A percentile compares a stretch with the other conserved stretches of the same genome.
Evolutionary conservation across 2,888 invertebrate genomes (phyloP).

Genomic region (Eupithecia tripunctaria): DNA sequence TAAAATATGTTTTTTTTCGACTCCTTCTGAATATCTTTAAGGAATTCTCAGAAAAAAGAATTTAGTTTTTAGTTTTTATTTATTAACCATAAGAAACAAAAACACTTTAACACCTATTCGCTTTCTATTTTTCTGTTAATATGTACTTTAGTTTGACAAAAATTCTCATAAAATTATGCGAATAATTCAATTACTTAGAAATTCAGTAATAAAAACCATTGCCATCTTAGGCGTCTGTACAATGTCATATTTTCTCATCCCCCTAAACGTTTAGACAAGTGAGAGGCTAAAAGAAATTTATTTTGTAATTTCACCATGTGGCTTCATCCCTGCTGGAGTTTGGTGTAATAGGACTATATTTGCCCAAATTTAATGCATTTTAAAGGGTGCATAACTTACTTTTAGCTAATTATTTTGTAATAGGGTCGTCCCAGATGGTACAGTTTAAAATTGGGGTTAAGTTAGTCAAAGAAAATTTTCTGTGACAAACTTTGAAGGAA

Average conservation of each 20-base stretch:
- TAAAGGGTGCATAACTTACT: constrained; percentile 83
- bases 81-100: too few species aligned
- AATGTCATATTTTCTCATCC: constrained; percentile 65
- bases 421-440: constrained; percentile 79
- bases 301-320: constrained; percentile 77
- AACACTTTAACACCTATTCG: not conserved
- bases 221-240: constrained; percentile 50
- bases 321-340: constrained; percentile 66
- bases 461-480: constrained; percentile 63
- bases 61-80: too few species aligned
- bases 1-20: not conserved
- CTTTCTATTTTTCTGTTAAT: not conserved
- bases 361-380: constrained; percentile 78
- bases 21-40: not conserved
- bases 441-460: constrained; percentile 64
- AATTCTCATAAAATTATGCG: constrained; percentile 42
- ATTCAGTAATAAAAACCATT: constrained; percentile 49
- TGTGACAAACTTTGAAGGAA: constrained; percentile 65
- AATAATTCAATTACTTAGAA: constrained; percentile 47
- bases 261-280: constrained; percentile 55
- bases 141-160: not conserved
- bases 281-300: constrained; percentile 70
- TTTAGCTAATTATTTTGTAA: constrained; percentile 80
- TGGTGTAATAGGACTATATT: constrained; percentile 73
- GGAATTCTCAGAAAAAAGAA: not conserved